A percentile compares a stretch with the other conserved stretches of the same genome.
Conservation (phyloP, 2,113 vertebrate genomes). For the Marcusenius ussheri region DNA sequence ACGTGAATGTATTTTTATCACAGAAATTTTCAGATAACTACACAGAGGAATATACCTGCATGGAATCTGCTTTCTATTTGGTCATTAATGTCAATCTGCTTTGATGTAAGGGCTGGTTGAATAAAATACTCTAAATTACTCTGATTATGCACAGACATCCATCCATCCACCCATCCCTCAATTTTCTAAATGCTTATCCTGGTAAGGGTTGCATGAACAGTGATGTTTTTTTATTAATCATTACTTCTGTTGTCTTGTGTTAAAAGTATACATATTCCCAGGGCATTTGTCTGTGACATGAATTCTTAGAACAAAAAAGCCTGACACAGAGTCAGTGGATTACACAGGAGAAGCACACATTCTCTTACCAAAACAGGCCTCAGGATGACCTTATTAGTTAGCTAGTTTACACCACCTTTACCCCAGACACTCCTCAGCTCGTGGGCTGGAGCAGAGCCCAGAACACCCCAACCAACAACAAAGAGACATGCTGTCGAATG, state of each 20-base stretch:
- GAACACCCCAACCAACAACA: neutral
- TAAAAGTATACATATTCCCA: neutral
- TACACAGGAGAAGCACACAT: neutral
- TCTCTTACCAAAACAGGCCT: neutral
- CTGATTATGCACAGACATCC: neutral
- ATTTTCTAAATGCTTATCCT: neutral
- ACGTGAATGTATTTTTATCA: neutral
- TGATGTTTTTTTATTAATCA: neutral
- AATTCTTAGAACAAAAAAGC: neutral
- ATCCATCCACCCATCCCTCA: neutral
- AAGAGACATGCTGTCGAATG: neutral
- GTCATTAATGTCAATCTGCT: neutral
- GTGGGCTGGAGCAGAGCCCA: neutral
- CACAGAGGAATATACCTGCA: neutral
- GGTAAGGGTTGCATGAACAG: neutral
- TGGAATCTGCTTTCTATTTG: neutral
- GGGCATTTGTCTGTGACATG: neutral
- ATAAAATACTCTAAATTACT: neutral
- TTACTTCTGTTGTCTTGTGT: neutral
- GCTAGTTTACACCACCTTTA: slow-evolving; percentile 18
- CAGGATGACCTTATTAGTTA: slow-evolving; percentile 12
- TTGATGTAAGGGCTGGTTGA: neutral
- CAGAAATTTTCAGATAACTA: neutral
- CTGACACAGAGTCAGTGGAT: neutral
- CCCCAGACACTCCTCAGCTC: neutral